Percentiles rank a stretch among this genome's conserved stretches.
Evolutionary conservation across 2,888 invertebrate genomes (phyloP).

Genomic region (Dasypolia templi): DNA sequence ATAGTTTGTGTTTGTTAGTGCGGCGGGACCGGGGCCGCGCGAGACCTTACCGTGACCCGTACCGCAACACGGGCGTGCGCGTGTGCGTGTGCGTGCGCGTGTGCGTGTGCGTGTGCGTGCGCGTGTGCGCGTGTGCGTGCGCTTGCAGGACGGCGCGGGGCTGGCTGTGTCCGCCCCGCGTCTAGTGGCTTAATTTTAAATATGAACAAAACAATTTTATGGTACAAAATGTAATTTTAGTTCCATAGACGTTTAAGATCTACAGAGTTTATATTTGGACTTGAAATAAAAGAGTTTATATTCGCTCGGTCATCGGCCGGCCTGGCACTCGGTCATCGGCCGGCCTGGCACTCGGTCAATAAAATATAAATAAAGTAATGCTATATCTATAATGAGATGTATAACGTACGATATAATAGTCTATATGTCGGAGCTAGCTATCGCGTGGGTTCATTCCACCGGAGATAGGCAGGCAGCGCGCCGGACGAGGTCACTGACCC

Average conservation of each 20-base stretch:
- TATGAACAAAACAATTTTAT: slow-evolving; percentile 81
- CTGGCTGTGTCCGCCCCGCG: slow-evolving; percentile 73
- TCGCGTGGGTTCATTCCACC: slow-evolving; percentile 77
- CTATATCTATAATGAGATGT: slow-evolving; percentile 75
- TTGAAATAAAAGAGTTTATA: slow-evolving; percentile 75
- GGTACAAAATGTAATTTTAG: slow-evolving; percentile 89
- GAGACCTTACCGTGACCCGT: slow-evolving; percentile 69
- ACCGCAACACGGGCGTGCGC: slow-evolving; percentile 41
- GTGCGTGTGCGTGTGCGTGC: slow-evolving; percentile 60
- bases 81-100: slow-evolving; percentile 26
- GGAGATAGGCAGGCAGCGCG: slow-evolving; percentile 60
- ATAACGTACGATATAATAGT: slow-evolving; percentile 70
- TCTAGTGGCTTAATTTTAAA: slow-evolving; percentile 84
- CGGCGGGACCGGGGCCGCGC: slow-evolving; percentile 60
- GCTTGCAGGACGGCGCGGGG: slow-evolving; percentile 65
- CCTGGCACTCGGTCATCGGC: slow-evolving; percentile 69
- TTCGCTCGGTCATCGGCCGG: slow-evolving; percentile 67
- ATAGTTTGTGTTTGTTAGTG: slow-evolving; percentile 69
- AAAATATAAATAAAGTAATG: slow-evolving; percentile 69
- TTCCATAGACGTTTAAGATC: slow-evolving; percentile 88
- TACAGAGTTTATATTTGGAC: slow-evolving; percentile 88
- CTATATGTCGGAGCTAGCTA: slow-evolving; percentile 77
- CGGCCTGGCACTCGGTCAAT: slow-evolving; percentile 73
- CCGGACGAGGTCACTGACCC: slow-evolving; percentile 11
- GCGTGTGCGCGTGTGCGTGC: slow-evolving; percentile 64